These are phyloP conservation scores for Seriola quinqueradiata DNA, from an alignment of 2,113 vertebrate genomes.

Conservation along the genomic window DNA sequence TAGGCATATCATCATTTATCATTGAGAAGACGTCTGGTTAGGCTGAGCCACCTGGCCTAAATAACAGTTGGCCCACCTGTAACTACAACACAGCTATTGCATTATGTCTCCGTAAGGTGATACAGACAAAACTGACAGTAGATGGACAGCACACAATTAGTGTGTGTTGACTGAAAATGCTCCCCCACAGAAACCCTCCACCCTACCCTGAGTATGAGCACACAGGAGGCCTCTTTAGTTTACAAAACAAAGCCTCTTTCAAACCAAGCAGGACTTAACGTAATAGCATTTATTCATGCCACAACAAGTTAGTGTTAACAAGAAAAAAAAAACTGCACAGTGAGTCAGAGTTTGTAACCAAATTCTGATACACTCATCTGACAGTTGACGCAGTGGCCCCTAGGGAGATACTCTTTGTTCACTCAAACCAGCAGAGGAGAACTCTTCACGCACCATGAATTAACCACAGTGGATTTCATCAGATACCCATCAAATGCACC, in stretches of 20 bases:
- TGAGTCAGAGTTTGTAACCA: constrained; percentile 13
- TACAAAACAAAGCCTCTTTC: constrained; percentile 45
- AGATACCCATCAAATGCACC: not conserved
- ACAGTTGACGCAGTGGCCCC: not conserved
- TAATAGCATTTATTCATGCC: constrained; percentile 2
- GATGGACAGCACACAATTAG: constrained; percentile 61
- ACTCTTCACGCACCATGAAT: not conserved
- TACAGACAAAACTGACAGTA: constrained; percentile 37
- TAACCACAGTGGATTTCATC: not conserved
- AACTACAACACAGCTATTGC: constrained; percentile 59
- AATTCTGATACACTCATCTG: not conserved
- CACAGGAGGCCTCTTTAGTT: constrained; percentile 40
- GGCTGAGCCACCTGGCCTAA: constrained; percentile 69
- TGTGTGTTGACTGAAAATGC: constrained; percentile 46
- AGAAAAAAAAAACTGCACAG: not conserved
- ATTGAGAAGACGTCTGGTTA: constrained; percentile 12
- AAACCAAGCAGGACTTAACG: not conserved
- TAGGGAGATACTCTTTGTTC: constrained; percentile 18
- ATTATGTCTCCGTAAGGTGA: constrained; percentile 56
- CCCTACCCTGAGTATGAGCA: not conserved
- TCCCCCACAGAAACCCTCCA: constrained; percentile 9
- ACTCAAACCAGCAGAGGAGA: not conserved
- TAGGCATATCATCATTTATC: constrained; percentile 63
- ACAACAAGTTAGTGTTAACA: constrained; percentile 25
- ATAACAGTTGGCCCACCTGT: constrained; percentile 65